phyloP scores from a whole-genome alignment of 2,113 vertebrate genomes.

The Genyomyrus donnyi region DNA sequence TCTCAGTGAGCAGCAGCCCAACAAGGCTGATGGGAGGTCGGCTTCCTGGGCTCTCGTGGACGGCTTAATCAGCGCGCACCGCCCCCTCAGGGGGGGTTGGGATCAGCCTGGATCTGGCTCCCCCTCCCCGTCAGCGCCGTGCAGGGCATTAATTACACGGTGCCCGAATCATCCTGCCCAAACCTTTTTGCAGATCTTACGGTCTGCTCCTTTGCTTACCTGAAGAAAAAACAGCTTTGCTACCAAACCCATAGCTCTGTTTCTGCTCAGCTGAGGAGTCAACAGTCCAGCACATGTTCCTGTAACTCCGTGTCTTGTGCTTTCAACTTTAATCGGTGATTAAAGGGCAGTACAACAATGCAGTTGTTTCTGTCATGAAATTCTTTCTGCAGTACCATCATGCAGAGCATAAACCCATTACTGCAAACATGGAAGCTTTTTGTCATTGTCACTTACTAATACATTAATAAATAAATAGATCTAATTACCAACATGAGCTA shows the following conservation, averaged over 20 bases:
- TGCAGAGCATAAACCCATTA: constrained; percentile 9
- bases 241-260: not conserved
- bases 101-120: not conserved
- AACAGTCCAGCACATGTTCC: not conserved
- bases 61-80: not conserved
- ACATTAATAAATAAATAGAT: constrained; percentile 22
- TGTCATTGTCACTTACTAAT: constrained; percentile 34
- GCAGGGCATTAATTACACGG: constrained; percentile 1
- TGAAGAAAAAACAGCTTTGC: not conserved
- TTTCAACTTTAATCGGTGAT: not conserved
- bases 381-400: not conserved
- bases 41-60: not conserved
- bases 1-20: not conserved
- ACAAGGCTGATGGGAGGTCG: not conserved
- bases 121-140: not conserved
- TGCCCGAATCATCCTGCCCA: not conserved
- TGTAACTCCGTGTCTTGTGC: not conserved
- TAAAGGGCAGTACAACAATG: not conserved
- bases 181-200: not conserved
- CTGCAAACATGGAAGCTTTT: constrained; percentile 27
- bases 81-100: not conserved
- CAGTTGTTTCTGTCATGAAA: not conserved
- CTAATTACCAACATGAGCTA: constrained; percentile 31
- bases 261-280: not conserved
- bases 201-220: not conserved